A percentile compares a stretch with the other conserved stretches of the same genome.
Conservation (phyloP, 1,140 invertebrate genomes). For the Pseudomyrmex flavicornis region DNA sequence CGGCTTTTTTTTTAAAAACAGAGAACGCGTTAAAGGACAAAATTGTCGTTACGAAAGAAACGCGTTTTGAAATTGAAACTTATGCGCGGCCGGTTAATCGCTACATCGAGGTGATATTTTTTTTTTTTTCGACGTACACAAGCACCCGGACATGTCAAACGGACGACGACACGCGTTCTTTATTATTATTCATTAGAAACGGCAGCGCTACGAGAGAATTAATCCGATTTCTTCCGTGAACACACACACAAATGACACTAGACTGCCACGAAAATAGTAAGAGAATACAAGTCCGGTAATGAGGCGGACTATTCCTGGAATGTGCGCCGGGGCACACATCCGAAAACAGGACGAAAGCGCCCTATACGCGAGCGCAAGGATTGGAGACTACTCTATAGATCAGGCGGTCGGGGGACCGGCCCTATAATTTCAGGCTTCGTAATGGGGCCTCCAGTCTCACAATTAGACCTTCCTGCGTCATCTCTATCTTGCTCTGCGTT, state of each 20-base stretch:
- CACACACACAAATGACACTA: conserved; percentile 71
- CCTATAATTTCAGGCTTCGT: conserved; percentile 81
- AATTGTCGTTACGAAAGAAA: conserved; percentile 17
- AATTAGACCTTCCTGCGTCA: conserved; percentile 81
- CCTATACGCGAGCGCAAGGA: conserved; percentile 59
- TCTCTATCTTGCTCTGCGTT: conserved; percentile 67
- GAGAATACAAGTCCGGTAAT: conserved; percentile 62
- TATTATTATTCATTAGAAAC: conserved; percentile 35
- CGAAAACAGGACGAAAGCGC: conserved; percentile 66
- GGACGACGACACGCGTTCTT: conserved; percentile 12
- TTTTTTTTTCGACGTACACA: neutral
- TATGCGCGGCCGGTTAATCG: conserved; percentile 6
- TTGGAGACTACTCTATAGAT: conserved; percentile 64
- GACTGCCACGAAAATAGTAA: conserved; percentile 62
- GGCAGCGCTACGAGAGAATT: conserved; percentile 56
- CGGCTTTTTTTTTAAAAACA: too few species aligned
- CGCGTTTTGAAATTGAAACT: conserved; percentile 21
- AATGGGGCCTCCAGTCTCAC: conserved; percentile 78
- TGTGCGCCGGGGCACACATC: conserved; percentile 53
- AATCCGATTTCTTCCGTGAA: conserved; percentile 43
- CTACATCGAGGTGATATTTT: conserved; percentile 21
- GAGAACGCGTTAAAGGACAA: neutral
- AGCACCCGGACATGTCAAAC: neutral
- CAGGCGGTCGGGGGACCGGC: conserved; percentile 68
- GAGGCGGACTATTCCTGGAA: conserved; percentile 77